Conservation (phyloP, 1,140 invertebrate species). For the Leptopilina boulardi region DNA sequence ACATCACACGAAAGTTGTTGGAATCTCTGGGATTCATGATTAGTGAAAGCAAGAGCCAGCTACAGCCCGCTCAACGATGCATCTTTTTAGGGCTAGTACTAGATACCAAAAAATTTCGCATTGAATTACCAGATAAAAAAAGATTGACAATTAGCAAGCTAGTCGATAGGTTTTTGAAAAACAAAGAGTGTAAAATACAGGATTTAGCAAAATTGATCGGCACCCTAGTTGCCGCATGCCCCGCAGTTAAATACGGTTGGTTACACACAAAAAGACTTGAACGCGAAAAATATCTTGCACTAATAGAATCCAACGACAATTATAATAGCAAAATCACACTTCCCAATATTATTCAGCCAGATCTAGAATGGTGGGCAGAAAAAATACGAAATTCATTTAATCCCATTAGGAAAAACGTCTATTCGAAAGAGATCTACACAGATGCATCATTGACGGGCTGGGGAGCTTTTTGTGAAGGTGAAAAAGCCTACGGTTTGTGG, state of each 20-base stretch:
- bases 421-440: slow-evolving; percentile 34
- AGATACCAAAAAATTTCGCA: slow-evolving; percentile 18
- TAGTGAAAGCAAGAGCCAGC: too few relatives aligned
- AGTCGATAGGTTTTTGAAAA: background rate
- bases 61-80: too few relatives aligned
- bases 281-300: slow-evolving; percentile 36
- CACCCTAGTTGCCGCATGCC: background rate
- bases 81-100: too few relatives aligned
- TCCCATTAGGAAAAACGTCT: background rate
- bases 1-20: too few relatives aligned
- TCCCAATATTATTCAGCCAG: background rate
- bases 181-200: slow-evolving; percentile 25
- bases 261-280: slow-evolving; percentile 1
- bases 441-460: slow-evolving; percentile 38
- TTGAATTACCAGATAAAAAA: background rate
- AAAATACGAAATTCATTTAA: background rate
- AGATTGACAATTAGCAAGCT: too few relatives aligned
- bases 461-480: too few relatives aligned
- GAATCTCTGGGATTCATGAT: too few relatives aligned
- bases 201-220: slow-evolving; percentile 26
- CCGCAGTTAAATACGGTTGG: background rate
- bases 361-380: slow-evolving; percentile 37
- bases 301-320: slow-evolving; percentile 16
- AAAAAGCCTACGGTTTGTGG: slow-evolving; percentile 38
- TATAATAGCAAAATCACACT: slow-evolving; percentile 28